Evolutionary conservation across 2,797 vertebrate genomes (phyloP).

Genomic region (Zenarchopterus dispar): DNA sequence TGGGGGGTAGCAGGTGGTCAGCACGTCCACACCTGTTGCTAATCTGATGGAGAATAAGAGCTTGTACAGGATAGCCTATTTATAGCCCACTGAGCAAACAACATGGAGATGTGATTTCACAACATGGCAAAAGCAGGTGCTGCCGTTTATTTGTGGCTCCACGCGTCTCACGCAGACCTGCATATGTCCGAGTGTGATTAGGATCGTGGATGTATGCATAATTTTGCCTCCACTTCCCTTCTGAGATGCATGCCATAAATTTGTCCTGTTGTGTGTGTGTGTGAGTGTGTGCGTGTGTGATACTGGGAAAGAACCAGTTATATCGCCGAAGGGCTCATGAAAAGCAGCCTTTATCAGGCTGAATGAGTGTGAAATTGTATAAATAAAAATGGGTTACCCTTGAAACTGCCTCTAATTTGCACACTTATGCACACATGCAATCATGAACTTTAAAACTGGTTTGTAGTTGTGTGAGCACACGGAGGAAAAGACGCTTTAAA

Average conservation of each 20-base stretch:
- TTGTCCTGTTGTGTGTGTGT: not conserved
- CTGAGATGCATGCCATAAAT: conserved; percentile 24
- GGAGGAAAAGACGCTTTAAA: no score
- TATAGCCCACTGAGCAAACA: conserved; percentile 41
- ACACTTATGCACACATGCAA: conserved; percentile 1
- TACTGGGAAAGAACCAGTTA: conserved; percentile 12
- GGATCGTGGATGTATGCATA: not conserved
- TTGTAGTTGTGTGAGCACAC: conserved; percentile 1
- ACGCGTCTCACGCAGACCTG: conserved; percentile 1
- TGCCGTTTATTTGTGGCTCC: not conserved
- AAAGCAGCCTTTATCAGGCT: conserved; percentile 35
- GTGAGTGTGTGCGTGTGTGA: not conserved
- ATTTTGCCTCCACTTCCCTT: not conserved
- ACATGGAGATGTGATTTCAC: conserved; percentile 17
- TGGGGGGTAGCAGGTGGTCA: conserved; percentile 59
- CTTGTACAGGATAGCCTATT: conserved; percentile 28
- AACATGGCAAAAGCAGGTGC: conserved; percentile 10
- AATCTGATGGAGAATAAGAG: conserved; percentile 42
- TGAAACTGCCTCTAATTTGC: conserved; percentile 27
- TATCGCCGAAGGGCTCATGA: conserved; percentile 22
- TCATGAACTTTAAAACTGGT: not conserved
- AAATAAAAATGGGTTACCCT: conserved; percentile 23
- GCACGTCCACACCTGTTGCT: conserved; percentile 54
- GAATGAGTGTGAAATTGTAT: conserved; percentile 27
- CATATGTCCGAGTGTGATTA: conserved; percentile 2